Conservation (phyloP, 2,888 invertebrate species). For the Heliconius ismenius region DNA sequence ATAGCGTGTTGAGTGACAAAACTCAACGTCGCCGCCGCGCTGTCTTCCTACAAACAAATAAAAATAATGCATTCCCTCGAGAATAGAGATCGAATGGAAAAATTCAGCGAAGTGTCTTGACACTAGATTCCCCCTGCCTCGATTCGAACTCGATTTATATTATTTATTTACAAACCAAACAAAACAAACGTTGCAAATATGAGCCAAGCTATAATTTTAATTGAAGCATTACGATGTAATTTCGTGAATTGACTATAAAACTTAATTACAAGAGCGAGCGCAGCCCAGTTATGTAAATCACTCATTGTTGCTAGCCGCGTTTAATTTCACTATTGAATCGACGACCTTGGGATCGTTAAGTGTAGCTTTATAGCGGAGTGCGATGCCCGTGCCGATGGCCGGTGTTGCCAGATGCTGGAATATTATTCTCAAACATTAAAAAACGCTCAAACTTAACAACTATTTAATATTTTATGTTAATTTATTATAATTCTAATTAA, state of each 20-base stretch:
- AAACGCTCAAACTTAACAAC: neutral
- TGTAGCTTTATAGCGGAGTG: slow-evolving; percentile 44
- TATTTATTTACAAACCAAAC: neutral
- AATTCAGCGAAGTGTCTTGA: no score
- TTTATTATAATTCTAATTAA: neutral
- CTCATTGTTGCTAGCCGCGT: slow-evolving; percentile 68
- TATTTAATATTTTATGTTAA: neutral
- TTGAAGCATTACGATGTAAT: slow-evolving; percentile 37
- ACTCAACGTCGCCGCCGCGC: no score
- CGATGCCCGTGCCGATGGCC: slow-evolving; percentile 40
- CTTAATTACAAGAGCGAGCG: slow-evolving; percentile 61
- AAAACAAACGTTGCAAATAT: neutral
- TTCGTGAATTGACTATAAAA: slow-evolving; percentile 52
- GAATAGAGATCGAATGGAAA: no score
- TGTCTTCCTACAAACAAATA: no score
- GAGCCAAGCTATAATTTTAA: slow-evolving; percentile 8
- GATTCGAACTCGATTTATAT: no score
- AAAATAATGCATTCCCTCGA: no score
- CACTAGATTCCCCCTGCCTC: no score
- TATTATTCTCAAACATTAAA: neutral
- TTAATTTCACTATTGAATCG: slow-evolving; percentile 48
- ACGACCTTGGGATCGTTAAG: slow-evolving; percentile 47
- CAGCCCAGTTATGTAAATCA: slow-evolving; percentile 67
- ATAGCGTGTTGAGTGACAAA: no score
- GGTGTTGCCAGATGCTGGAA: slow-evolving; percentile 25